Evolutionary conservation across 2,113 vertebrate genomes (phyloP).

Genomic region (Opisthocomus hoazin): DNA sequence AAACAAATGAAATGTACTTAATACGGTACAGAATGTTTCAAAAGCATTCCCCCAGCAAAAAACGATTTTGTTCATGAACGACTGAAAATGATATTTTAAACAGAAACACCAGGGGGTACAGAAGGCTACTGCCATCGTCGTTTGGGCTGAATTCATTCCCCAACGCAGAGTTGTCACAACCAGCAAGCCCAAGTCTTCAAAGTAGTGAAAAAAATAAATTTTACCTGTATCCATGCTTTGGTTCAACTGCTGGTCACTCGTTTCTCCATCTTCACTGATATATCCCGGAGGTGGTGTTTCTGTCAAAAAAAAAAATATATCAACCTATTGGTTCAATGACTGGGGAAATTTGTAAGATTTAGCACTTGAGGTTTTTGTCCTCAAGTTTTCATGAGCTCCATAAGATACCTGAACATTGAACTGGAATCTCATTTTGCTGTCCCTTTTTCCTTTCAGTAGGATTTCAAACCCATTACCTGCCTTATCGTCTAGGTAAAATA

Average conservation of each 20-base stretch:
- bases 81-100: neutral
- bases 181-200: neutral
- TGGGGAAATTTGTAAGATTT: neutral
- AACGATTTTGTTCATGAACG: neutral
- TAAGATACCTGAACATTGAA: neutral
- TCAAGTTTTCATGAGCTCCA: neutral
- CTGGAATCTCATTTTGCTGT: neutral
- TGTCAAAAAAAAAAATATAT: slow-evolving; percentile 34
- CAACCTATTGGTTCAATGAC: neutral
- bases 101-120: neutral
- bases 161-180: neutral
- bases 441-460: neutral
- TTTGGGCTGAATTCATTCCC: neutral
- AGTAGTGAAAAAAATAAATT: neutral
- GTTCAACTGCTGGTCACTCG: slow-evolving; percentile 95
- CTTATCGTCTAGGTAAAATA: neutral
- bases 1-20: neutral
- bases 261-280: slow-evolving; percentile 99
- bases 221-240: slow-evolving; percentile 99
- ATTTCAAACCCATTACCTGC: neutral
- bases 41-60: neutral
- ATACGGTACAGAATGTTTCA: neutral
- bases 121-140: neutral
- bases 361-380: neutral
- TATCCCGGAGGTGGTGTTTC: slow-evolving; percentile 98